A percentile compares a stretch with the other conserved stretches of the same genome.
phyloP scores from a whole-genome alignment of 2,113 vertebrate genomes.

The Bothrops jararaca region DNA sequence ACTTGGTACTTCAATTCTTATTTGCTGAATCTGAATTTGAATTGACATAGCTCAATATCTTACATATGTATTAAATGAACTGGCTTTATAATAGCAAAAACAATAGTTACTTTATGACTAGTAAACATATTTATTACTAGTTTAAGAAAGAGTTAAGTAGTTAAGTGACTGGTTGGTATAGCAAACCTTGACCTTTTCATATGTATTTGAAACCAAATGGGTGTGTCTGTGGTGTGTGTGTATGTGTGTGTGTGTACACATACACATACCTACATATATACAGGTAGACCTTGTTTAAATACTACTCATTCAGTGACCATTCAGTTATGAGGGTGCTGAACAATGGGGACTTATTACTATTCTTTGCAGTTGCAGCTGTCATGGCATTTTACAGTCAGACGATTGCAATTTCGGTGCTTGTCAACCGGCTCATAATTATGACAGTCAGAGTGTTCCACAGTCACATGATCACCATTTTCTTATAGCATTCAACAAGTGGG shows the following conservation, averaged over 20 bases:
- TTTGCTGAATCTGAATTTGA: constrained; percentile 1
- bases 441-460: neutral
- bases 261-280: no score
- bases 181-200: neutral
- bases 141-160: neutral
- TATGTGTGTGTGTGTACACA: neutral
- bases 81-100: constrained; percentile 5
- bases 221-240: no score
- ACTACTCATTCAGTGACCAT: neutral
- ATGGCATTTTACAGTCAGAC: neutral
- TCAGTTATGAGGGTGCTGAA: neutral
- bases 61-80: neutral
- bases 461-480: neutral
- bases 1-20: neutral
- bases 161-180: neutral
- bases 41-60: constrained; percentile 25
- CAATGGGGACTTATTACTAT: neutral
- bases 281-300: neutral
- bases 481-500: neutral
- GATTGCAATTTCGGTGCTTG: neutral
- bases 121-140: constrained; percentile 33
- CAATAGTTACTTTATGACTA: constrained; percentile 36
- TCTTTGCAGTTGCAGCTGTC: neutral
- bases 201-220: no score
- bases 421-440: neutral